Percentiles rank a stretch among this genome's conserved stretches.
These are phyloP conservation scores for Xerus inauris DNA, from an alignment of 2,113 vertebrate genomes.

Conservation along the genomic window DNA sequence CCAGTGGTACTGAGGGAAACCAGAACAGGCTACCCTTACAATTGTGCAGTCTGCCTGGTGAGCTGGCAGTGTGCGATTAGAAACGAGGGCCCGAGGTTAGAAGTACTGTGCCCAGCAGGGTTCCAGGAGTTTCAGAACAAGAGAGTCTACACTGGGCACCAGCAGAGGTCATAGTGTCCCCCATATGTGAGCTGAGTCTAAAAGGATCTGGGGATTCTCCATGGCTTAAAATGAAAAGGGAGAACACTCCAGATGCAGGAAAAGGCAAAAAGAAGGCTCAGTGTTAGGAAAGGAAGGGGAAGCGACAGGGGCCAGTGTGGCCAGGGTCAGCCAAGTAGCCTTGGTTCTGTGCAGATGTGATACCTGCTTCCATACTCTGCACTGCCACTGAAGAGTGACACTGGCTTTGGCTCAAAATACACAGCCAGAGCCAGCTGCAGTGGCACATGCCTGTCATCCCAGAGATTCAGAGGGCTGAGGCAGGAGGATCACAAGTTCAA, in stretches of 20 bases:
- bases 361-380: not conserved
- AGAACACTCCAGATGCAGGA: not conserved
- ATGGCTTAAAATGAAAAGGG: not conserved
- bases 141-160: not conserved
- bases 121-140: not conserved
- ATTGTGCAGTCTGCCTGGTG: too few relatives aligned
- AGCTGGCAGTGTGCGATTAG: not conserved
- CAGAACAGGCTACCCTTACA: not conserved
- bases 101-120: not conserved
- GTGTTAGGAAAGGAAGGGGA: not conserved
- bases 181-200: not conserved
- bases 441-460: too few relatives aligned
- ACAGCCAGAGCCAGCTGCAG: too few relatives aligned
- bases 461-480: too few relatives aligned
- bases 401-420: not conserved
- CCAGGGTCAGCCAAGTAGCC: accelerated
- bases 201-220: not conserved
- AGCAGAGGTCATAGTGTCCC: accelerated
- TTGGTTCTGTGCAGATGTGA: not conserved
- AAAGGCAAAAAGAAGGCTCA: not conserved
- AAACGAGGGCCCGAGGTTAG: not conserved
- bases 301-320: too few relatives aligned
- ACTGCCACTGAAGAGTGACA: not conserved
- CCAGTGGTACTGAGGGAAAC: not conserved
- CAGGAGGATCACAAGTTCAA: too few relatives aligned